Base-by-base conservation (phyloP, 2,797 vertebrate species). In the Diplodus sargus region DNA sequence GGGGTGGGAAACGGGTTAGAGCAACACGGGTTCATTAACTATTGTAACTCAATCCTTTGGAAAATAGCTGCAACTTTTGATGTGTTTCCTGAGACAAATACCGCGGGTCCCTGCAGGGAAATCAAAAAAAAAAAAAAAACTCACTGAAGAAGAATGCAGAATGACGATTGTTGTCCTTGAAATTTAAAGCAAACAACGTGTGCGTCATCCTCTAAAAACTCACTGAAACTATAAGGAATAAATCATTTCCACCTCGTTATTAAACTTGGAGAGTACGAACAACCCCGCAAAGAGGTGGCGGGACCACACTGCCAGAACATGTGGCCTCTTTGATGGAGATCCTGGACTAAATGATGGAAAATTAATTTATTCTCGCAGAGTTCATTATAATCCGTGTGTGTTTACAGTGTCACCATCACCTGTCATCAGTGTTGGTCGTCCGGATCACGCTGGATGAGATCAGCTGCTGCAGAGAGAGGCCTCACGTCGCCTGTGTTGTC, bases 11-110 rank as follows among this genome's bases (percentile, higher is more conserved):
- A 54, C 25, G 42, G 42, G 60, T 74, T 74, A 70, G 47, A 78
- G 57, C 73, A 82, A 85, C 75, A 79, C 43, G 61, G 61, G 18
- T 84, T 81, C 81, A 89, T 89, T 87, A 84, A 79, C 70, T 66
- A 20, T 17, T 67, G 70, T 60, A 73, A 84, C 68, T 25, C 56
- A 28, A 82, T 80, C 71, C 75, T 18, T 60, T 62, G 72, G 78
- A 84, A 88, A 91, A 78, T n/a, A 68, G 47, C 45, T 57, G 22
- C 12, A 69, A 62, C 76, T 76, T 39, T 59, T 85, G 62, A 80
- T 70, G 74, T 60, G 64, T 74, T 82, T 81, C 64, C 76, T 75
- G 68, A 84, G 56, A 84, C 69, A 80, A 87, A 87, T 22, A 69
- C 7, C 14, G 20, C 63, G 10, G 49, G 12, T 69, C 79, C 64